Percentiles rank a stretch among this genome's conserved stretches.
Evolutionary conservation across 2,888 invertebrate species (phyloP).

Genomic region (Cheilosia scutellata): DNA sequence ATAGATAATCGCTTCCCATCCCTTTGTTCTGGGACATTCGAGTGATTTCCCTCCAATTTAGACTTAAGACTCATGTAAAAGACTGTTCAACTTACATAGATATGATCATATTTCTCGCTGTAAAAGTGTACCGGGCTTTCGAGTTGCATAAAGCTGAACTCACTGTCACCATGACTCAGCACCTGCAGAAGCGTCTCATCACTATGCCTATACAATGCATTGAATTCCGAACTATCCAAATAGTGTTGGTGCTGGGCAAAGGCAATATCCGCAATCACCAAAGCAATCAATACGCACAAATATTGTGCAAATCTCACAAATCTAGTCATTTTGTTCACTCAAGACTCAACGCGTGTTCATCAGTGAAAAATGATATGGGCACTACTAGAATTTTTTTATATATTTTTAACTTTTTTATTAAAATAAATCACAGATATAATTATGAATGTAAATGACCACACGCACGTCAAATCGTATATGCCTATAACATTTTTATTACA

Average conservation of each 20-base stretch:
- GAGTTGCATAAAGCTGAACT: constrained; percentile 80
- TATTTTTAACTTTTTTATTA: constrained; percentile 39
- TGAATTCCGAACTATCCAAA: constrained; percentile 80
- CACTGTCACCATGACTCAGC: constrained; percentile 82
- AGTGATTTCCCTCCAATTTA: neutral
- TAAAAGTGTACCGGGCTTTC: constrained; percentile 90
- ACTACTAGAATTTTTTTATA: constrained; percentile 29
- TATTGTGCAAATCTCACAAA: constrained; percentile 76
- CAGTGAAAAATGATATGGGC: constrained; percentile 31
- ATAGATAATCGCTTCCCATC: constrained; percentile 50
- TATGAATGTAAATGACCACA: constrained; percentile 46
- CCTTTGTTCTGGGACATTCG: constrained; percentile 50
- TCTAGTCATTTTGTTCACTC: constrained; percentile 64
- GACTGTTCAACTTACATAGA: constrained; percentile 90
- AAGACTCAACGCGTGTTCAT: constrained; percentile 56
- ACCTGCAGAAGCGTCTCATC: constrained; percentile 78
- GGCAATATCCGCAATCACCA: constrained; percentile 66
- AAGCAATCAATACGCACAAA: constrained; percentile 76
- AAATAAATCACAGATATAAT: constrained; percentile 73
- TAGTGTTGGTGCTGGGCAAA: constrained; percentile 80
- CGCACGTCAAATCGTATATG: constrained; percentile 73
- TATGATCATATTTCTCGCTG: constrained; percentile 89
- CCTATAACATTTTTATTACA: constrained; percentile 75
- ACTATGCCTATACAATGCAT: constrained; percentile 80
- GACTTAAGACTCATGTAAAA: neutral